Evolutionary conservation across 1,140 invertebrate genomes (phyloP).

Genomic region (Brachionus angularis): DNA sequence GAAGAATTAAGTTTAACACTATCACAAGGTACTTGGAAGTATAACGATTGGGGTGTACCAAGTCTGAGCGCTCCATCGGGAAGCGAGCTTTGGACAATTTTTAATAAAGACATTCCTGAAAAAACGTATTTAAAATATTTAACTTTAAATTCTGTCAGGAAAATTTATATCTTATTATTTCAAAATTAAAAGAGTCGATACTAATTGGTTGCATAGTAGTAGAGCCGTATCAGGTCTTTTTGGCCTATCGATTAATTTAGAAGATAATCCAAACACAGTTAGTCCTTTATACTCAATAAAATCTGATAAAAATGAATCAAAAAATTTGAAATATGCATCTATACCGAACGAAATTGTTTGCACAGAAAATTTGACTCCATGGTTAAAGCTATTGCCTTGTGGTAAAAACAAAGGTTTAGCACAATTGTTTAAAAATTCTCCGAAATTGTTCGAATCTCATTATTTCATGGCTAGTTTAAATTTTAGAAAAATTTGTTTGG

Average conservation of each 20-base stretch:
- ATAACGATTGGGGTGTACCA: conserved; percentile 84
- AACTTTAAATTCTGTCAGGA: conserved; percentile 4
- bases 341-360: conserved; percentile 91
- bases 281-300: not conserved
- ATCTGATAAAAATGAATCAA: not conserved
- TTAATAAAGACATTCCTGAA: conserved; percentile 61
- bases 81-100: conserved; percentile 88
- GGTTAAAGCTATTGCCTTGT: conserved; percentile 92
- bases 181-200: conserved; percentile 6
- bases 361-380: conserved; percentile 93
- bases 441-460: conserved; percentile 81
- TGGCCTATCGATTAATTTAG: conserved; percentile 21
- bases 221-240: conserved; percentile 38
- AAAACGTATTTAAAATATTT: conserved; percentile 54
- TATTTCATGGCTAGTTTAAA: conserved; percentile 86
- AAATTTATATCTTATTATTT: not conserved
- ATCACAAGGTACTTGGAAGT: conserved; percentile 85
- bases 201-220: conserved; percentile 30
- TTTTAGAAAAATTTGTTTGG: conserved; percentile 72
- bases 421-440: conserved; percentile 79
- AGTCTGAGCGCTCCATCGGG: conserved; percentile 80
- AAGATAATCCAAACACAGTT: conserved; percentile 18
- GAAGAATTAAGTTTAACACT: conserved; percentile 84
- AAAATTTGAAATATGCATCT: conserved; percentile 70
- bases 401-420: conserved; percentile 51